Evolutionary conservation across 2,888 invertebrate species (phyloP).

Genomic region (Leptothorax acervorum): DNA sequence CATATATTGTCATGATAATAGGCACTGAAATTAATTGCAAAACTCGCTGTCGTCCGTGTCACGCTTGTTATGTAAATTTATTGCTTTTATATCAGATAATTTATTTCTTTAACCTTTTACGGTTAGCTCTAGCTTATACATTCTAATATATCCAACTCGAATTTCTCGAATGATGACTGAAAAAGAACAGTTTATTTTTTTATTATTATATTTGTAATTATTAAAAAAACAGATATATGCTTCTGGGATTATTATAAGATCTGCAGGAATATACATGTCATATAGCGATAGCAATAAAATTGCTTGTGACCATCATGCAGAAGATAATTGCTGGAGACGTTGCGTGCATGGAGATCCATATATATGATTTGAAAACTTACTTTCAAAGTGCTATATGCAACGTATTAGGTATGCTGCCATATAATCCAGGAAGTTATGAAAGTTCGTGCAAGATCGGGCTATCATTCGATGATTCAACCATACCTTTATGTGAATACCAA

Average conservation of each 20-base stretch:
- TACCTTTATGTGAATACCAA: conserved; percentile 54
- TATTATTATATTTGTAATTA: neutral
- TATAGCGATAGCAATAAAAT: conserved; percentile 70
- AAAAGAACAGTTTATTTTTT: neutral
- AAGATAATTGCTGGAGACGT: conserved; percentile 73
- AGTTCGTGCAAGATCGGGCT: conserved; percentile 60
- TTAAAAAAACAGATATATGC: neutral
- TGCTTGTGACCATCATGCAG: conserved; percentile 73
- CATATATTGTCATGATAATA: neutral
- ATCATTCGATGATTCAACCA: conserved; percentile 68
- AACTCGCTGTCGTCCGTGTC: neutral
- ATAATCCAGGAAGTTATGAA: conserved; percentile 65
- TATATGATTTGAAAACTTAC: conserved; percentile 62
- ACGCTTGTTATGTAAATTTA: neutral
- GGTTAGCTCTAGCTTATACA: neutral
- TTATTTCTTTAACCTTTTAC: conserved; percentile 3
- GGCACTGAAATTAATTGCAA: conserved; percentile 12
- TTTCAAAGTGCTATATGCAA: conserved; percentile 58
- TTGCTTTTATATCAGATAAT: conserved; percentile 5
- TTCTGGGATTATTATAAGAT: neutral
- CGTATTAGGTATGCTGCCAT: conserved; percentile 61
- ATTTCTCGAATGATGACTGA: no score
- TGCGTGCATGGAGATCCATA: conserved; percentile 71
- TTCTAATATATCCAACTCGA: no score
- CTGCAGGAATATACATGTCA: neutral